Conservation (phyloP, 2,797 vertebrate genomes). For the Morelia viridis region DNA sequence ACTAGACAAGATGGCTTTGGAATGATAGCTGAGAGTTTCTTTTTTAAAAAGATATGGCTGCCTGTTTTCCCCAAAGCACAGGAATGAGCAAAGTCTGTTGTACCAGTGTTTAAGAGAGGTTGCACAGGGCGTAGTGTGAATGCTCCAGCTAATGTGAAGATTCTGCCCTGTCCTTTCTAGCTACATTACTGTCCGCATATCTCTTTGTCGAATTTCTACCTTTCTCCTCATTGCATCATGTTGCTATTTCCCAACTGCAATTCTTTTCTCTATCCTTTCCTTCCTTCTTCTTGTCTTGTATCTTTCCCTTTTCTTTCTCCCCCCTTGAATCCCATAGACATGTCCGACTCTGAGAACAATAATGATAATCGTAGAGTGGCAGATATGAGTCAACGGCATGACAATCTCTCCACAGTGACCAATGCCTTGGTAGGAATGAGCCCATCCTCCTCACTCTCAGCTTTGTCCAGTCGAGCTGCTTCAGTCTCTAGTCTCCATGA, state of each 20-base stretch:
- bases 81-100: background rate
- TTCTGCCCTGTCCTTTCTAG: constrained; percentile 25
- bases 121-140: background rate
- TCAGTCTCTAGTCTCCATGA: constrained; percentile 94
- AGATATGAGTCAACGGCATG: constrained; percentile 84
- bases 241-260: constrained; percentile 70
- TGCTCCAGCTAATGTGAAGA: constrained; percentile 15
- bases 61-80: background rate
- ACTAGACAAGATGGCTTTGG: background rate
- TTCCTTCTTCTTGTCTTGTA: constrained; percentile 58
- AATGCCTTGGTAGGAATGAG: constrained; percentile 95
- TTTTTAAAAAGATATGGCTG: background rate
- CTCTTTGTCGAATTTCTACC: constrained; percentile 35
- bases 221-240: constrained; percentile 36
- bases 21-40: background rate
- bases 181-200: constrained; percentile 35
- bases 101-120: background rate
- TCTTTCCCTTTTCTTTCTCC: constrained; percentile 53
- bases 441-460: constrained; percentile 92
- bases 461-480: constrained; percentile 90
- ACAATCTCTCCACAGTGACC: constrained; percentile 98
- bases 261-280: constrained; percentile 74
- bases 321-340: constrained; percentile 74
- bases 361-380: constrained; percentile 75
- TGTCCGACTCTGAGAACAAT: constrained; percentile 89